Percentiles rank a stretch among this genome's conserved stretches.
Conservation (phyloP, 2,797 vertebrate species). For the Melanotaenia maccullochi region DNA sequence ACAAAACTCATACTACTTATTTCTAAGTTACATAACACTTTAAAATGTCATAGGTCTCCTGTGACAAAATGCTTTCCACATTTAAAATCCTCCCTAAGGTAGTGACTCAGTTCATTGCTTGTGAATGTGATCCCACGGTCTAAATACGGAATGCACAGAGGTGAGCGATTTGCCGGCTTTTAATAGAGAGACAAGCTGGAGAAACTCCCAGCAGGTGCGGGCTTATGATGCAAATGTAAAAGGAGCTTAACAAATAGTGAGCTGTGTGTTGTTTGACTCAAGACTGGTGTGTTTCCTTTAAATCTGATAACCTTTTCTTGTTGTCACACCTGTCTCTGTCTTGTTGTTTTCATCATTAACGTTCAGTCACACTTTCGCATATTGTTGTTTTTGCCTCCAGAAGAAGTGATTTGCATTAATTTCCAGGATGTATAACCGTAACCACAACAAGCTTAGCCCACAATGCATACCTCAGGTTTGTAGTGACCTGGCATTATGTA, state of each 20-base stretch:
- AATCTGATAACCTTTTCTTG: conserved; percentile 8
- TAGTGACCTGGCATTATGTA: not conserved
- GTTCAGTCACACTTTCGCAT: conserved; percentile 4
- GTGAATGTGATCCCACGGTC: conserved; percentile 25
- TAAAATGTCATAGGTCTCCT: conserved; percentile 3
- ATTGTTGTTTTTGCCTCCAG: not conserved
- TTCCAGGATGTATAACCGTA: not conserved
- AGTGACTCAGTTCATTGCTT: conserved; percentile 24
- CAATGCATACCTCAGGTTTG: not conserved
- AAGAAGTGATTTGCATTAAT: not conserved
- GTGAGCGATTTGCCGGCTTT: conserved; percentile 53
- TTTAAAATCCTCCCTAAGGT: not conserved
- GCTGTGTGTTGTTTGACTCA: conserved; percentile 18
- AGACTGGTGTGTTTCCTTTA: not conserved
- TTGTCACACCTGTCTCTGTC: conserved; percentile 7
- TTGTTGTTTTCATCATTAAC: conserved; percentile 4
- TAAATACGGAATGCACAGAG: conserved; percentile 42
- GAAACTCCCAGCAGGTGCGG: conserved; percentile 49
- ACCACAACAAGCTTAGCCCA: not conserved
- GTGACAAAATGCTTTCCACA: not conserved
- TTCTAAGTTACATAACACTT: not conserved
- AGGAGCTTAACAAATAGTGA: conserved; percentile 41
- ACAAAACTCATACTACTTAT: not conserved
- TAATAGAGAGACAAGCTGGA: conserved; percentile 47
- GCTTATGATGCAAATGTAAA: conserved; percentile 53